Evolutionary conservation across 2,797 vertebrate genomes (phyloP).

Genomic region (Nyctalus aviator): DNA sequence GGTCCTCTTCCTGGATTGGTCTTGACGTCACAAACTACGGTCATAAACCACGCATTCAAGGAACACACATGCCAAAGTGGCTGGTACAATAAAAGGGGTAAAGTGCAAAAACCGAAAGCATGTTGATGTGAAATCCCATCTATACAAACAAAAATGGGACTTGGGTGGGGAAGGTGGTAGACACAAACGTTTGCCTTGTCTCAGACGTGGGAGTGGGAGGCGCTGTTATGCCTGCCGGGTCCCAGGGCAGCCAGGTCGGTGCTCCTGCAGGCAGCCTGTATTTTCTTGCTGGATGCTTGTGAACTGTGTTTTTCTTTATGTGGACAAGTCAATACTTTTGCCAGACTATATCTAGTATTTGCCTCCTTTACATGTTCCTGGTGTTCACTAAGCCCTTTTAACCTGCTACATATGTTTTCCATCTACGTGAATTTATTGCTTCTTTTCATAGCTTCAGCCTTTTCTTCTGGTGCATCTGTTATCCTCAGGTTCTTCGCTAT

Average conservation of each 20-base stretch:
- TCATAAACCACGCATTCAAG: background rate
- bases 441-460: constrained; percentile 23
- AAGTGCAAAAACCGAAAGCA: background rate
- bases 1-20: background rate
- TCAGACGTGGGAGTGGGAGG: background rate
- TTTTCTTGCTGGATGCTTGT: background rate
- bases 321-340: constrained; percentile 6
- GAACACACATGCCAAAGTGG: background rate
- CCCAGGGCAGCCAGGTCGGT: background rate
- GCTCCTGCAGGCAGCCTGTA: background rate
- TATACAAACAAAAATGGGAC: background rate
- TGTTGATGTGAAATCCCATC: background rate
- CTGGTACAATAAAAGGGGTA: background rate
- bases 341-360: background rate
- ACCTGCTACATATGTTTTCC: constrained; percentile 17
- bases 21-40: background rate
- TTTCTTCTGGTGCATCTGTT: constrained; percentile 27
- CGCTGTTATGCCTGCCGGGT: background rate
- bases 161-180: background rate
- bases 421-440: background rate
- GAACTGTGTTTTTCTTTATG: background rate
- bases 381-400: constrained; percentile 32
- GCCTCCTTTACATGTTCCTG: constrained; percentile 16
- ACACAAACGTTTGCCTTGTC: background rate
- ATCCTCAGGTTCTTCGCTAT: background rate